These are phyloP conservation scores for Holocentrus rufus DNA, from an alignment of 2,797 vertebrate genomes.

Conservation along the genomic window DNA sequence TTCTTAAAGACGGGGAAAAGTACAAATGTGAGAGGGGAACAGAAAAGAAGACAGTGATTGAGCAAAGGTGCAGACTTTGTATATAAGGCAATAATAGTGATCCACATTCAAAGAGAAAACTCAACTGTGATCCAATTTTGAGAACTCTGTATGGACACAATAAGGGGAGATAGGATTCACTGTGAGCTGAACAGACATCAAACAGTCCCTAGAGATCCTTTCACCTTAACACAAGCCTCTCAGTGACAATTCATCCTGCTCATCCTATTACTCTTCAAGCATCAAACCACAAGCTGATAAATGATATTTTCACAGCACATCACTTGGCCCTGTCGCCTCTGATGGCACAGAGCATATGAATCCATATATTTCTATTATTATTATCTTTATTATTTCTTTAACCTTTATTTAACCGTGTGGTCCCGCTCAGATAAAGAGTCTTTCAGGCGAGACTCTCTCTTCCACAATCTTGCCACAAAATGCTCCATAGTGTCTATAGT, in stretches of 20 bases:
- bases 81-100: slow-evolving; percentile 51
- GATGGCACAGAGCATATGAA: neutral
- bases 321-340: slow-evolving; percentile 16
- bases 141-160: slow-evolving; percentile 58
- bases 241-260: slow-evolving; percentile 59
- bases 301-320: slow-evolving; percentile 52
- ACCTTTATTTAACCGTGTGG: too few relatives aligned
- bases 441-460: too few relatives aligned
- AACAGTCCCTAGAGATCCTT: slow-evolving; percentile 59
- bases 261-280: slow-evolving; percentile 47
- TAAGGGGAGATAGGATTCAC: slow-evolving; percentile 60
- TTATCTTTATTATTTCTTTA: slow-evolving; percentile 32
- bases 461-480: too few relatives aligned
- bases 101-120: slow-evolving; percentile 58
- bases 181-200: slow-evolving; percentile 60
- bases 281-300: slow-evolving; percentile 55
- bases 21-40: slow-evolving; percentile 31
- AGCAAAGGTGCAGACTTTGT: slow-evolving; percentile 19
- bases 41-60: slow-evolving; percentile 27
- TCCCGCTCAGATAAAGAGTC: too few relatives aligned
- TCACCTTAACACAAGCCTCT: slow-evolving; percentile 56
- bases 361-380: slow-evolving; percentile 16
- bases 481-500: too few relatives aligned
- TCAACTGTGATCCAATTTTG: slow-evolving; percentile 67
- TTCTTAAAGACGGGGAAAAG: slow-evolving; percentile 28